Conservation (phyloP, 2,113 vertebrate genomes). For the Cacatua alba region DNA sequence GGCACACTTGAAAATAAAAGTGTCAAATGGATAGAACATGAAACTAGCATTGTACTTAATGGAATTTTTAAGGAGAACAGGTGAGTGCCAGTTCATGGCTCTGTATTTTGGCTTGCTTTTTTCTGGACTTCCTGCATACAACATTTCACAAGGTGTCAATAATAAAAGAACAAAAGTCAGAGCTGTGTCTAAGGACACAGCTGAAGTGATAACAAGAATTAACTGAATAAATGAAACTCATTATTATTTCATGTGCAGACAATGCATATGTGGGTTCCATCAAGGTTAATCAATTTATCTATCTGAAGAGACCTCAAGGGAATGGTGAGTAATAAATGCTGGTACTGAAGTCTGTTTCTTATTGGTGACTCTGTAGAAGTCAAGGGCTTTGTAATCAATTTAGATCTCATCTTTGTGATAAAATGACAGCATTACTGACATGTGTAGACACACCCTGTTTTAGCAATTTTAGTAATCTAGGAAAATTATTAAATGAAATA, state of each 20-base stretch:
- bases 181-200: background rate
- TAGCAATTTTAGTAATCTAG: background rate
- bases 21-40: background rate
- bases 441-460: background rate
- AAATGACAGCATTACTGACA: background rate
- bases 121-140: background rate
- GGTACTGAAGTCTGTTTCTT: background rate
- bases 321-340: conserved; percentile 1
- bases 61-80: background rate
- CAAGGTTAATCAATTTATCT: conserved; percentile 52
- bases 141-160: background rate
- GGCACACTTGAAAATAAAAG: background rate
- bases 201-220: conserved; percentile 11
- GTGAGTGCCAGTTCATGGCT: background rate
- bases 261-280: background rate
- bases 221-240: conserved; percentile 24
- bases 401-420: conserved; percentile 17
- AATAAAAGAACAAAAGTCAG: background rate
- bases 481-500: background rate
- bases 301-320: background rate
- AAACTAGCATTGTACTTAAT: background rate
- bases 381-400: conserved; percentile 40
- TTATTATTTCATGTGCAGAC: conserved; percentile 5
- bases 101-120: background rate
- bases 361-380: background rate